Evolutionary conservation across 2,888 invertebrate species (phyloP).

Genomic region (Napeogenes sylphis): DNA sequence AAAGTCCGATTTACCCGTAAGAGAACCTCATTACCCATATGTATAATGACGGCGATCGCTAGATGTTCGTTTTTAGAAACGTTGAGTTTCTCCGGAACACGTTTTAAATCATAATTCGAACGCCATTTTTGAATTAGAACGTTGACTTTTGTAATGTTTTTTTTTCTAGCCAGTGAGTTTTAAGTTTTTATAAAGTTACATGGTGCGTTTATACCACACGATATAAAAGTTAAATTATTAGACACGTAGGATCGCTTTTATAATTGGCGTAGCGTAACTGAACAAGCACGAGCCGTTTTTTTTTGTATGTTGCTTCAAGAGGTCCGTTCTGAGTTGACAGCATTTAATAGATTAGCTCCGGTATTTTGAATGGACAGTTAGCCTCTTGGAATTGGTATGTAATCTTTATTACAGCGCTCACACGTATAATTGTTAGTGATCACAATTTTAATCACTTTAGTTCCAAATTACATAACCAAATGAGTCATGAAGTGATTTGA

Average conservation of each 20-base stretch:
- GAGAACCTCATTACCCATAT: slow-evolving; percentile 66
- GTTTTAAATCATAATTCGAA: slow-evolving; percentile 78
- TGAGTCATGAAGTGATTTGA: slow-evolving; percentile 16
- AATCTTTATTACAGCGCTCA: slow-evolving; percentile 41
- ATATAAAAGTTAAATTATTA: slow-evolving; percentile 16
- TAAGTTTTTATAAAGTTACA: slow-evolving; percentile 22
- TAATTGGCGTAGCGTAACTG: slow-evolving; percentile 24
- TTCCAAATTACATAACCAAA: slow-evolving; percentile 23
- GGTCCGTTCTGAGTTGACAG: slow-evolving; percentile 36
- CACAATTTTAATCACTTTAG: slow-evolving; percentile 21
- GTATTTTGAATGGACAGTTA: slow-evolving; percentile 41
- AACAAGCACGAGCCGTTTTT: slow-evolving; percentile 21
- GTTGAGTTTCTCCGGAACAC: slow-evolving; percentile 77
- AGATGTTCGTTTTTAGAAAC: slow-evolving; percentile 74
- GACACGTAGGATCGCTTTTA: slow-evolving; percentile 16
- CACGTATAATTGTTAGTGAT: slow-evolving; percentile 25
- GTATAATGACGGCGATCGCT: slow-evolving; percentile 67
- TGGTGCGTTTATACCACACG: slow-evolving; percentile 19
- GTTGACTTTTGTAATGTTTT: slow-evolving; percentile 61
- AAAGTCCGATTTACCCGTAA: slow-evolving; percentile 52
- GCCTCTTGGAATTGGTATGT: slow-evolving; percentile 43
- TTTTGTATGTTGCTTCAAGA: slow-evolving; percentile 12
- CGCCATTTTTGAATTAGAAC: slow-evolving; percentile 73
- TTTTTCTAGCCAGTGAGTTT: slow-evolving; percentile 23
- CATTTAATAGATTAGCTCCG: slow-evolving; percentile 41